Evolutionary conservation across 2,888 invertebrate genomes (phyloP).

Genomic region (Heliothis peltigera): DNA sequence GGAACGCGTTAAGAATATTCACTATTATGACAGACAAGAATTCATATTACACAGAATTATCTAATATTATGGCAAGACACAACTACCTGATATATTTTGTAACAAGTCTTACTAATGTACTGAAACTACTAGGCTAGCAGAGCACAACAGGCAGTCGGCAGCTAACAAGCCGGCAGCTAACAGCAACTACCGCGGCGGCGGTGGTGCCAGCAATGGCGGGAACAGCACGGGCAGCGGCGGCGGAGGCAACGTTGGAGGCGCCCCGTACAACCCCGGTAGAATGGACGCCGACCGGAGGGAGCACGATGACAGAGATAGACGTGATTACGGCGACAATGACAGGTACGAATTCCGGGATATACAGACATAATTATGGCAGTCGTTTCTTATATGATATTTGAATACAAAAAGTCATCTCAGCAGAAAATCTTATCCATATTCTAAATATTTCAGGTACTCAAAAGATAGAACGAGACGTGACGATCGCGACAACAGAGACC

Average conservation of each 20-base stretch:
- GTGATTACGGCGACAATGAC: slow-evolving; percentile 81
- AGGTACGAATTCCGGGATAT: slow-evolving; percentile 63
- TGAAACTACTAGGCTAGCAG: slow-evolving; percentile 77
- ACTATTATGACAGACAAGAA: slow-evolving; percentile 1
- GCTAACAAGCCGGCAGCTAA: slow-evolving; percentile 66
- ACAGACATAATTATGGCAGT: no score
- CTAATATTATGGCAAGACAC: no score
- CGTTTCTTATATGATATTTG: no score
- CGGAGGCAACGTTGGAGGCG: slow-evolving; percentile 46
- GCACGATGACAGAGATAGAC: slow-evolving; percentile 83
- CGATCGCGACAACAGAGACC: slow-evolving; percentile 76
- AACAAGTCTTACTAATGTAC: slow-evolving; percentile 12
- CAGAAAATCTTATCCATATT: slow-evolving; percentile 20
- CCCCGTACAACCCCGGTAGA: slow-evolving; percentile 72
- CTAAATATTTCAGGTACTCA: slow-evolving; percentile 76
- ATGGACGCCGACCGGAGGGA: slow-evolving; percentile 81
- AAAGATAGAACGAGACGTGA: slow-evolving; percentile 85
- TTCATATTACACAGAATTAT: background rate
- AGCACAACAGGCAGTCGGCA: slow-evolving; percentile 79
- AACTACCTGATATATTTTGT: background rate
- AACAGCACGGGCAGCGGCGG: slow-evolving; percentile 53
- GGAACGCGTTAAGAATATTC: slow-evolving; percentile 19
- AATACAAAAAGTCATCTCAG: no score
- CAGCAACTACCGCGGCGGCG: slow-evolving; percentile 66
- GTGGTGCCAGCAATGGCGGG: slow-evolving; percentile 49